These are phyloP conservation scores for Uropsilus gracilis DNA, from an alignment of 2,113 vertebrate species.

Conservation along the genomic window DNA sequence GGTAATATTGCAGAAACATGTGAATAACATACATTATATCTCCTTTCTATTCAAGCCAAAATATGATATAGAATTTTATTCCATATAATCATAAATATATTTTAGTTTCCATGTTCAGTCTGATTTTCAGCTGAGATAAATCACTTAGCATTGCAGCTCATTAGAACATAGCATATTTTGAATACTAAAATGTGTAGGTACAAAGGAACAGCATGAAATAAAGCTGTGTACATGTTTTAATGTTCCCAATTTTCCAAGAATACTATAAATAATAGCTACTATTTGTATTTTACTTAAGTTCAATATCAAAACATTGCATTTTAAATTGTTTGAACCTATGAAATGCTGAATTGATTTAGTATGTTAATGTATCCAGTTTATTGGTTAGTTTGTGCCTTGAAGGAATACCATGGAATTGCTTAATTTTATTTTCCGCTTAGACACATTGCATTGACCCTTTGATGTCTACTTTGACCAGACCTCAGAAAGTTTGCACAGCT, in stretches of 20 bases:
- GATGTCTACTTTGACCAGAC: background rate
- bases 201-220: background rate
- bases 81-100: background rate
- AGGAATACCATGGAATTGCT: background rate
- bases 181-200: conserved; percentile 1
- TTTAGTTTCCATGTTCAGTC: background rate
- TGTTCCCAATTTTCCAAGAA: background rate
- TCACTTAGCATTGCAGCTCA: background rate
- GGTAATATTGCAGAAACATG: background rate
- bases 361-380: background rate
- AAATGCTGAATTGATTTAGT: background rate
- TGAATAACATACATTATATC: background rate
- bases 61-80: background rate
- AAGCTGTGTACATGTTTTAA: background rate
- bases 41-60: background rate
- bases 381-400: background rate
- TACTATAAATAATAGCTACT: background rate
- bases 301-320: background rate
- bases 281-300: background rate
- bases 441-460: background rate
- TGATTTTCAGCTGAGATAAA: background rate
- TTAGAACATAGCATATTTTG: background rate
- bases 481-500: background rate
- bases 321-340: conserved; percentile 7
- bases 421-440: background rate